These are phyloP conservation scores for Amphimedon queenslandica DNA, from an alignment of 37 sponge, comb jelly and placozoan genomes.

Conservation along the genomic window DNA sequence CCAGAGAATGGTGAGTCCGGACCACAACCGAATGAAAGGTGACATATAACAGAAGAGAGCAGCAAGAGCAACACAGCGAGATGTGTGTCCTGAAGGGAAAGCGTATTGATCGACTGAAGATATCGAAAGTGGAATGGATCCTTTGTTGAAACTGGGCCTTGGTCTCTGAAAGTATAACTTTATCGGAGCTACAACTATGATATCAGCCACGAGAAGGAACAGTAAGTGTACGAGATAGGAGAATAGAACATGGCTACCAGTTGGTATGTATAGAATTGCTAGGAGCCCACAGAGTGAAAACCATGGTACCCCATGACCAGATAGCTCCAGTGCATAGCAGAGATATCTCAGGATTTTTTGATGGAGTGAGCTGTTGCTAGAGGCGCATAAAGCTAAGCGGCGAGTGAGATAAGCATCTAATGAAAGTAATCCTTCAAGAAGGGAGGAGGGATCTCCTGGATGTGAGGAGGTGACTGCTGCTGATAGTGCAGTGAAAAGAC, in stretches of 20 bases:
- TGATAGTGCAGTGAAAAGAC: no score
- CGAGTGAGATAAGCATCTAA: constrained; percentile 30
- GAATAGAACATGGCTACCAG: background rate
- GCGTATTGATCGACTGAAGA: constrained; percentile 77
- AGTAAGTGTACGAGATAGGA: constrained; percentile 34
- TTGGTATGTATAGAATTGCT: constrained; percentile 1
- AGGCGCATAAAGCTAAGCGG: constrained; percentile 16
- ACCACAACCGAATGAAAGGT: constrained; percentile 30
- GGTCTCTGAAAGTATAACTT: constrained; percentile 73
- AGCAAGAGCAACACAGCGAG: constrained; percentile 71
- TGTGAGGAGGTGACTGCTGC: no score
- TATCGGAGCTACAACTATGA: constrained; percentile 64
- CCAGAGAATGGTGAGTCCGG: constrained; percentile 69
- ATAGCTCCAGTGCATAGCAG: constrained; percentile 50
- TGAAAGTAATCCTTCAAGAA: constrained; percentile 9
- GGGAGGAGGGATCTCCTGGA: no score
- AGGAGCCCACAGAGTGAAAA: constrained; percentile 29
- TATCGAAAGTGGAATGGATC: constrained; percentile 57
- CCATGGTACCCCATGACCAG: constrained; percentile 71
- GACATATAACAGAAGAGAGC: constrained; percentile 58
- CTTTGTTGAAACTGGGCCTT: constrained; percentile 60
- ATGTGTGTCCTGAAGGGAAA: constrained; percentile 92
- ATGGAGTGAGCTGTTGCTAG: background rate
- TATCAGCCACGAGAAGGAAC: constrained; percentile 53
- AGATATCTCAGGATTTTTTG: background rate